These are phyloP conservation scores for Urosaurus nigricauda DNA, from an alignment of 2,797 vertebrate genomes.

Conservation along the genomic window DNA sequence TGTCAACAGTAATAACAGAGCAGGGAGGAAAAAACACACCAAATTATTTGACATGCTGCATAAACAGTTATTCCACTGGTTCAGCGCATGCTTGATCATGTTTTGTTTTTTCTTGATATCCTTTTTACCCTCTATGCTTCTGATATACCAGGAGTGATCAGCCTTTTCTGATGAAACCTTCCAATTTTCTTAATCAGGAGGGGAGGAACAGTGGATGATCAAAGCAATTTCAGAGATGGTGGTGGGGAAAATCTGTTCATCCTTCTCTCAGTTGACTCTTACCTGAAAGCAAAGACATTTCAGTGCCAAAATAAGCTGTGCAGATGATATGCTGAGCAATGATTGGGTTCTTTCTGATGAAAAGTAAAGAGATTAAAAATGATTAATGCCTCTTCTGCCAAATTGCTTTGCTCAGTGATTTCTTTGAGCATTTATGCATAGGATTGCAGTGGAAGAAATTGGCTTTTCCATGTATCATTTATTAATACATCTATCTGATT, in stretches of 20 bases:
- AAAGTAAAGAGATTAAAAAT: conserved; percentile 48
- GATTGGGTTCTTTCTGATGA: conserved; percentile 35
- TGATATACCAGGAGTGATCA: conserved; percentile 38
- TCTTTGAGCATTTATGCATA: background rate
- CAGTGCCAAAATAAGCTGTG: conserved; percentile 37
- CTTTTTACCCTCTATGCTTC: background rate
- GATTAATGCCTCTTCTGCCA: background rate
- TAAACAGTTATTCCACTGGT: conserved; percentile 3
- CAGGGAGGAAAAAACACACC: conserved; percentile 16
- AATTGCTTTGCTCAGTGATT: background rate
- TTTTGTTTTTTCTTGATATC: conserved; percentile 32
- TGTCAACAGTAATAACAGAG: conserved; percentile 45
- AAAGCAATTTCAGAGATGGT: conserved; percentile 54
- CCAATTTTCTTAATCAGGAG: conserved; percentile 55
- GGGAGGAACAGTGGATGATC: conserved; percentile 47
- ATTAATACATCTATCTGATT: background rate
- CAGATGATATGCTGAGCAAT: background rate
- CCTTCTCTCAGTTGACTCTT: conserved; percentile 11
- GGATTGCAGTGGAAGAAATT: background rate
- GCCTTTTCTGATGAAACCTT: conserved; percentile 59
- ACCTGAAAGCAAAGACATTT: conserved; percentile 48
- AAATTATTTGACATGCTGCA: conserved; percentile 47
- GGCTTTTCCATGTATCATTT: background rate
- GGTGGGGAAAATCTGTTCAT: conserved; percentile 24
- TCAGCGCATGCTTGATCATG: conserved; percentile 16